Base-by-base conservation (phyloP, 1,140 invertebrate species). In the Lycorma delicatula region DNA sequence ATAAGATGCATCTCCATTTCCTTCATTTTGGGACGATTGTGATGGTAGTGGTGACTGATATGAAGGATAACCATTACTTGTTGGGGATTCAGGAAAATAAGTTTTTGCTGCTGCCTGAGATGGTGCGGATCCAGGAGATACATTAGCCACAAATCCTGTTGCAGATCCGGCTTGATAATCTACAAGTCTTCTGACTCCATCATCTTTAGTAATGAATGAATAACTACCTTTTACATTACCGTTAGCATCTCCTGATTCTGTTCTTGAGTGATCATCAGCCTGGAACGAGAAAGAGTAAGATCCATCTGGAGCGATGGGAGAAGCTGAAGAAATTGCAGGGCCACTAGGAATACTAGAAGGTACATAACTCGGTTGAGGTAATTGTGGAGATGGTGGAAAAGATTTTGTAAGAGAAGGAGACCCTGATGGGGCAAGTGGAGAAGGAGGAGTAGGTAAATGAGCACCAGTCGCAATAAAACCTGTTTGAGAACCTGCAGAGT, bases 221-320 rank as follows among this genome's bases (percentile, higher is more conserved):
- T 61, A 69, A n/a, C 38, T 52, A 0, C 67, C 67, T 2, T 58
- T 44, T 4, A 69, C 64, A 28, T 66, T 69, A 2, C 65, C 65
- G 41, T 48, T 49, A 0, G 61, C 60, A 51, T 69, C 67, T 11
- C 62, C 51, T 4, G 26, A 12, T 59, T 67, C 67, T 23, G 60
- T 28, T 16, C 65, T 50, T n/a, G 61, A 54, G 44, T 64, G 59
- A 23, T 64, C 61, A 23, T 60, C 61, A 20, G 66, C 60, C 47
- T 61, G 51, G 51, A 64, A 69, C 1, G 58, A 58, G 44, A 67
- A 69, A 16, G 58, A 54, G 49, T 68, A 69, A 4, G 66, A 64
- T 9, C 50, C 62, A 46, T 66, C 64, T 2, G 23, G 41, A 20
- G 41, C n/a, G 2, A 16, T 22, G 23, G 11, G 41, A 9, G 41